Evolutionary conservation across 2,797 vertebrate genomes (phyloP).

Genomic region (Decapterus maruadsi): DNA sequence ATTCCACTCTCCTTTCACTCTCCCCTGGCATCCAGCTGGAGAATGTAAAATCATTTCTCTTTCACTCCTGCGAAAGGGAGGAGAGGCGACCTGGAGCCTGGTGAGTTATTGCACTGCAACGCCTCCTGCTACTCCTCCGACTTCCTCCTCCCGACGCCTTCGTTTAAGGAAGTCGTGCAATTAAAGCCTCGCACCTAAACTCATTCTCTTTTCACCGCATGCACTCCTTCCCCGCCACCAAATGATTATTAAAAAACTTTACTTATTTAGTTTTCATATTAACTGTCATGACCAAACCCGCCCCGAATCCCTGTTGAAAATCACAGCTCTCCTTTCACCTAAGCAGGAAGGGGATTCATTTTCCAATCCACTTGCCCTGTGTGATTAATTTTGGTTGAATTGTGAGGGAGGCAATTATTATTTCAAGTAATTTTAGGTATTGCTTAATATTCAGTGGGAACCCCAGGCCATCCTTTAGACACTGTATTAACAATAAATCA

Average conservation of each 20-base stretch:
- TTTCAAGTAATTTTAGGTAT: constrained; percentile 63
- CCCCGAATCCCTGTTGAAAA: constrained; percentile 32
- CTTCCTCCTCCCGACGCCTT: constrained; percentile 4
- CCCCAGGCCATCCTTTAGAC: constrained; percentile 39
- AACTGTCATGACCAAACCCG: constrained; percentile 19
- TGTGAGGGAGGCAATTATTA: constrained; percentile 64
- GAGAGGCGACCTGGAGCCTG: constrained; percentile 9
- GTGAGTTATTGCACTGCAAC: constrained; percentile 23
- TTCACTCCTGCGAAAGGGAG: constrained; percentile 17
- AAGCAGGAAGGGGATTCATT: constrained; percentile 50
- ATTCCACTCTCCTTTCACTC: constrained; percentile 37
- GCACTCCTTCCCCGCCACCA: background rate
- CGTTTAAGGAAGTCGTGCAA: constrained; percentile 32
- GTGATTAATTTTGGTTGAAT: constrained; percentile 62
- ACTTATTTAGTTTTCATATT: constrained; percentile 35
- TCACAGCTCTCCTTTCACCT: constrained; percentile 18
- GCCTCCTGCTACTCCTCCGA: background rate
- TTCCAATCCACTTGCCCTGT: constrained; percentile 50
- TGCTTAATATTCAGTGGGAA: constrained; percentile 57
- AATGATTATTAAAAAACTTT: constrained; percentile 37
- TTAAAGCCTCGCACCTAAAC: constrained; percentile 22
- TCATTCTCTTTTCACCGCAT: background rate
- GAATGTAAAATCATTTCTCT: constrained; percentile 47
- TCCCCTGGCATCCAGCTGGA: constrained; percentile 38
- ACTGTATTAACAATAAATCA: constrained; percentile 50